A percentile compares a stretch with the other conserved stretches of the same genome.
Conservation (phyloP, 2,113 vertebrate species). For the Hypocryptadius cinnamomeus region DNA sequence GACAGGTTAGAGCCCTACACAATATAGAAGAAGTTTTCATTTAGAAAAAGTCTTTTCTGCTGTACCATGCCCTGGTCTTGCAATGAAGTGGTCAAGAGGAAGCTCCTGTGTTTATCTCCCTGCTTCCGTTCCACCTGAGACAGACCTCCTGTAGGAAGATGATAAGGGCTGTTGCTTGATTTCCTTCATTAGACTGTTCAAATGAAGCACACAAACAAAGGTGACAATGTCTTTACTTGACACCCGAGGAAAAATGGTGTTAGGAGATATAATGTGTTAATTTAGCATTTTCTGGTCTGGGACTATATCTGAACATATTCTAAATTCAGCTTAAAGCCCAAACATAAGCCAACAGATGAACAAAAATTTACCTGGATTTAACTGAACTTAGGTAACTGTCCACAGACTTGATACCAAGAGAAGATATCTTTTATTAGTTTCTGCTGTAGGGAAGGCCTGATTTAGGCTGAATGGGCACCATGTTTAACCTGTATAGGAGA, state of each 20-base stretch:
- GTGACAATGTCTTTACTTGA: background rate
- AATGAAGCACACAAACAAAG: background rate
- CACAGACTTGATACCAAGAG: background rate
- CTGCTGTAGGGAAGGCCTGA: background rate
- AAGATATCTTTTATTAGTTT: background rate
- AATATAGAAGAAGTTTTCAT: background rate
- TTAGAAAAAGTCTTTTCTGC: background rate
- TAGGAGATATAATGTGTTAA: background rate
- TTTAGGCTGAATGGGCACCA: background rate
- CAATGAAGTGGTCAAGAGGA: background rate
- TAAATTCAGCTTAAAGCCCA: background rate
- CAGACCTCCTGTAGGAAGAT: background rate
- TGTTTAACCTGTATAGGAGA: background rate
- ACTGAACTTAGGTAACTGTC: background rate
- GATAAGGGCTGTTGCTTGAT: background rate
- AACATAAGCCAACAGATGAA: background rate
- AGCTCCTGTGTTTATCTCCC: background rate
- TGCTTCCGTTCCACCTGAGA: accelerated
- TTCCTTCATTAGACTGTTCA: background rate
- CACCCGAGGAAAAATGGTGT: background rate
- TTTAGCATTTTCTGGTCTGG: background rate
- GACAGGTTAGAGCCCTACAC: background rate
- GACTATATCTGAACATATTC: background rate
- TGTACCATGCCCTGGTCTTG: background rate
- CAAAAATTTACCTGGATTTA: background rate